phyloP scores from a whole-genome alignment of 2,797 vertebrate genomes.

The Setipinna tenuifilis region DNA sequence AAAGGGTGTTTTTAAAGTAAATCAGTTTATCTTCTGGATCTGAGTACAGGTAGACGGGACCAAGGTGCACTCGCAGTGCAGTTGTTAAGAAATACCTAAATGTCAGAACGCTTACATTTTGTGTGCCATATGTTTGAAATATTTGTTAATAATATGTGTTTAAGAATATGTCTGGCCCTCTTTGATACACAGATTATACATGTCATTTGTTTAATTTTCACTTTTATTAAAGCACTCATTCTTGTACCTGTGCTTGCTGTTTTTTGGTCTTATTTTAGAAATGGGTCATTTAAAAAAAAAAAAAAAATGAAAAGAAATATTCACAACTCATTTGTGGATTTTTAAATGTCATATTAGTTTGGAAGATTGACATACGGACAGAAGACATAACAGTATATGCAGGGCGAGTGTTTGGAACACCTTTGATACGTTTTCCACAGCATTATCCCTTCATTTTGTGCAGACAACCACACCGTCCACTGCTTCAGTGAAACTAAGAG shows the following conservation, averaged over 20 bases:
- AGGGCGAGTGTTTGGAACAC: neutral
- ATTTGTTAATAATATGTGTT: neutral
- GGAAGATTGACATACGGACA: neutral
- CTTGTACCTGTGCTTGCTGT: neutral
- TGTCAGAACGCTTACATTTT: too few relatives aligned
- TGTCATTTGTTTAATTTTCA: neutral
- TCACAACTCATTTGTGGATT: neutral
- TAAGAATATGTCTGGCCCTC: neutral
- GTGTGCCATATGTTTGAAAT: neutral
- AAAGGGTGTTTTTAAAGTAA: too few relatives aligned
- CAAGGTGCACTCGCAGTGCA: neutral
- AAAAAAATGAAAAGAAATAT: neutral
- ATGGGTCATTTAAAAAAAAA: neutral
- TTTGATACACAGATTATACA: neutral
- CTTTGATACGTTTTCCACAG: neutral
- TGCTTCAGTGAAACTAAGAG: neutral
- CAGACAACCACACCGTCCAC: neutral
- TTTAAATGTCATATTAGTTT: neutral
- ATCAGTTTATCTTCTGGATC: too few relatives aligned
- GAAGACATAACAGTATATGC: neutral
- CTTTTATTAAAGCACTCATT: slow-evolving; percentile 5
- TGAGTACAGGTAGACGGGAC: neutral
- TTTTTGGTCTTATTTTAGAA: neutral
- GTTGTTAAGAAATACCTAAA: neutral
- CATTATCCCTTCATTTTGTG: neutral